Base-by-base conservation (phyloP, 1,140 invertebrate genomes). In the Pseudomyrmex dendroicus region DNA sequence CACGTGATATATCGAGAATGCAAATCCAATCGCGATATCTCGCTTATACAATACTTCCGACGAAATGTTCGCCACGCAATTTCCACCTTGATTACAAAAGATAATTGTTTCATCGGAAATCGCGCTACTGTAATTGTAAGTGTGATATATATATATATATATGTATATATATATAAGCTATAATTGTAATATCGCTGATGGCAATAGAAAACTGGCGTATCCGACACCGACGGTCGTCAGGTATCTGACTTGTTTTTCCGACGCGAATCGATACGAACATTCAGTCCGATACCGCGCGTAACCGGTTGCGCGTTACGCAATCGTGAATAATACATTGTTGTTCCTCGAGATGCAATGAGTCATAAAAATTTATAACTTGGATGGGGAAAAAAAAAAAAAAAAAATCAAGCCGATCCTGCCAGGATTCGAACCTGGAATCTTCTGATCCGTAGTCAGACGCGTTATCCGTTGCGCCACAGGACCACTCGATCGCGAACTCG, bases 371-470 rank as follows among this genome's bases (percentile, higher is more conserved):
- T 25, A 44, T 57, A 13, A 8, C 46, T 61, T 52, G 12, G 61
- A 63, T 22, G 1, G 44, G 17, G 20, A 20, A 20, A 2, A 22
- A 22, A 22, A 9, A 52, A 9, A 52, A 25, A 67, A 90, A 91
- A 93, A 93, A 92, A 92, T 91, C 82, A 85, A 83, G 0, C 56
- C 95, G 95, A 97, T 96, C 96, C 95, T 97, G 97, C 96, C 96
- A 97, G 96, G 97, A 97, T 97, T 97, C 96, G 96, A 97, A 97
- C 96, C 97, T 97, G 96, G 96, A 97, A 97, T 97, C 96, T 97
- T 97, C 96, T 97, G 97, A 97, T 97, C 96, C 97, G 96, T 97
- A 97, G 97, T 97, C 96, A 97, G 96, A 97, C 96, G 97, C 97
- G 97, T 97, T 97, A 97, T 97, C 97, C 97, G 95, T 97, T 97